Conservation (phyloP, 2,888 invertebrate genomes). For the Erannis defoliaria region DNA sequence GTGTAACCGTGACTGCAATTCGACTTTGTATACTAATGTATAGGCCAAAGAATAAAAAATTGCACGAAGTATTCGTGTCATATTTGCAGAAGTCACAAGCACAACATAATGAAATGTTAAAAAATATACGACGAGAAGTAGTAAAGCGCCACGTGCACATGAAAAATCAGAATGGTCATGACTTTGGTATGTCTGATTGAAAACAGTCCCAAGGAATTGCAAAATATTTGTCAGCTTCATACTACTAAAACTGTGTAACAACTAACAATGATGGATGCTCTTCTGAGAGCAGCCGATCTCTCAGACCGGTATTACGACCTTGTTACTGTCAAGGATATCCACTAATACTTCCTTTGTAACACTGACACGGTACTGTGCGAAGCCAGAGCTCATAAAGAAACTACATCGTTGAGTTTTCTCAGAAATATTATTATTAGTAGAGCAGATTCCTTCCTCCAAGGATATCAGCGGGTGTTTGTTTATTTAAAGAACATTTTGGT, state of each 20-base stretch:
- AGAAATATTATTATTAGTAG: slow-evolving; percentile 22
- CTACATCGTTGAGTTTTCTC: slow-evolving; percentile 37
- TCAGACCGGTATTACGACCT: slow-evolving; percentile 65
- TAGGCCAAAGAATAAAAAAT: slow-evolving; percentile 9
- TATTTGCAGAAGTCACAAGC: slow-evolving; percentile 26
- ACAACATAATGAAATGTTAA: background rate
- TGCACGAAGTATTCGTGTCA: background rate
- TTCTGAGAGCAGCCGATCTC: slow-evolving; percentile 25
- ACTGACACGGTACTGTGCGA: slow-evolving; percentile 47
- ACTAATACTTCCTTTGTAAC: slow-evolving; percentile 70
- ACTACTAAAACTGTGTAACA: slow-evolving; percentile 7
- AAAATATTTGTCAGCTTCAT: slow-evolving; percentile 2
- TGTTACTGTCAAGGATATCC: slow-evolving; percentile 80
- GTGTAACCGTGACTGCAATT: background rate
- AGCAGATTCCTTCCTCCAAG: slow-evolving; percentile 11
- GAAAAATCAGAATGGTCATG: background rate
- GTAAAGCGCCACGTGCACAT: background rate
- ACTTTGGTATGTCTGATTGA: background rate
- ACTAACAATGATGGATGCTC: slow-evolving; percentile 16
- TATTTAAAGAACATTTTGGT: slow-evolving; percentile 32
- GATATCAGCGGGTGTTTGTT: slow-evolving; percentile 31
- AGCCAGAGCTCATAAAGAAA: slow-evolving; percentile 34
- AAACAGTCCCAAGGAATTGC: slow-evolving; percentile 5
- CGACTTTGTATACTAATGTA: background rate
- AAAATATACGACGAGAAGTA: background rate